A percentile compares a stretch with the other conserved stretches of the same genome.
phyloP scores from a whole-genome alignment of 2,113 vertebrate species.

The Notothenia coriiceps region DNA sequence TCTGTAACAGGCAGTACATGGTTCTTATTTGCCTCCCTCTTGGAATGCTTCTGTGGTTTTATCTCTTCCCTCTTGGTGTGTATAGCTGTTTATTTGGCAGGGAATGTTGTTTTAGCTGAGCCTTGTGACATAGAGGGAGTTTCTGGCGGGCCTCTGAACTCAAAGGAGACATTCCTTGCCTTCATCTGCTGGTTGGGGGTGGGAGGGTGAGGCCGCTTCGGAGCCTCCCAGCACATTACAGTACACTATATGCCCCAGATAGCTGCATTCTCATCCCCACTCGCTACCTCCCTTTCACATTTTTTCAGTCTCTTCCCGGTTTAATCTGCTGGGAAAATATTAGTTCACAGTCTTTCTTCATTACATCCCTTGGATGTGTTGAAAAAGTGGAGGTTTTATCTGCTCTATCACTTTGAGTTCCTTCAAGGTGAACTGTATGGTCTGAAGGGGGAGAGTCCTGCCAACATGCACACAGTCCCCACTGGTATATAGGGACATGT shows the following conservation, averaged over 20 bases:
- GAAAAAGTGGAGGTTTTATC: slow-evolving; percentile 68
- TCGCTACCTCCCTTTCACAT: slow-evolving; percentile 46
- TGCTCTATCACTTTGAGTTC: slow-evolving; percentile 32
- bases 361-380: slow-evolving; percentile 64
- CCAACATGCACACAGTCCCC: neutral
- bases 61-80: slow-evolving; percentile 3
- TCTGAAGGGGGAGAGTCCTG: slow-evolving; percentile 30
- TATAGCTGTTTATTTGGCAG: slow-evolving; percentile 16
- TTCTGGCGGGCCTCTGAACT: slow-evolving; percentile 41
- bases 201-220: slow-evolving; percentile 37
- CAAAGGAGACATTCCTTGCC: slow-evolving; percentile 46
- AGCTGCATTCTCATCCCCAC: slow-evolving; percentile 63
- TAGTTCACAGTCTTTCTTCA: slow-evolving; percentile 66
- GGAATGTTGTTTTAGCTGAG: slow-evolving; percentile 41
- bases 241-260: slow-evolving; percentile 44
- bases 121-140: slow-evolving; percentile 40
- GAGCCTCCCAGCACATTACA: slow-evolving; percentile 41
- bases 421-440: slow-evolving; percentile 65
- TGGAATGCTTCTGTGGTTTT: slow-evolving; percentile 9
- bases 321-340: slow-evolving; percentile 77
- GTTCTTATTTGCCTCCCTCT: slow-evolving; percentile 8
- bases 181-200: slow-evolving; percentile 48
- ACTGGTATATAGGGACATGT: neutral
- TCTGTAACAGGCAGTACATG: slow-evolving; percentile 3
- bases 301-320: slow-evolving; percentile 45